Base-by-base conservation (phyloP, 2,797 vertebrate species). In the Lateolabrax maculatus region DNA sequence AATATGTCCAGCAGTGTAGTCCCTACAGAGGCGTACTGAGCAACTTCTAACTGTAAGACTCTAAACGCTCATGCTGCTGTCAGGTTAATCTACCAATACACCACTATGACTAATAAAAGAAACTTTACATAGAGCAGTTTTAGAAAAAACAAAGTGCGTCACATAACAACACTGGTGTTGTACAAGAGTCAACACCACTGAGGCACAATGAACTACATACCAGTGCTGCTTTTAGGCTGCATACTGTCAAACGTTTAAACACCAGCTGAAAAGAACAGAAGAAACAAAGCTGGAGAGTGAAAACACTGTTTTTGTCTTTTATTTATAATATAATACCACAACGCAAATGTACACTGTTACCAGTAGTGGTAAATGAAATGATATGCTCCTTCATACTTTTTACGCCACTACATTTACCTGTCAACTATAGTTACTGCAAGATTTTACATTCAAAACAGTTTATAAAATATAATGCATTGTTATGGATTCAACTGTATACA, bases 41-140 rank as follows among this genome's bases (percentile, higher is more conserved):
- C n/a, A 19, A 39, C 55, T 73, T 49, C 58, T 57, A 52, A 43
- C 43, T 48, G n/a, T n/a, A n/a, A n/a, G 21, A 41, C 41, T n/a
- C 27, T n/a, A 21, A 31, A 36, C 18, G 49, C 19, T 51, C 29
- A 49, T 43, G 64, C 6, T 46, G 18, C 29, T 58, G 10, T 49
- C 25, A 23, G 5, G 21, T 19, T 34, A 23, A 12, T 44, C 21
- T 19, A 19, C 37, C 2, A 29, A 51, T 2, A n/a, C 25, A 6
- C 15, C 21, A 0, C n/a, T 3, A 6, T 12, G 31, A 12, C 34
- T 37, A 27, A 16, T 29, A 3, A 7, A 25, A 27, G 6, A 19
- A 23, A 12, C 18, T 44, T 46, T 2, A 46, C 29, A 39, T 49
- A 4, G 12, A 27, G 23, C 13, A 36, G 23, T 21, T 41, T n/a